These are phyloP conservation scores for Sebastes hubbsi DNA, from an alignment of 2,797 vertebrate species.

Conservation along the genomic window DNA sequence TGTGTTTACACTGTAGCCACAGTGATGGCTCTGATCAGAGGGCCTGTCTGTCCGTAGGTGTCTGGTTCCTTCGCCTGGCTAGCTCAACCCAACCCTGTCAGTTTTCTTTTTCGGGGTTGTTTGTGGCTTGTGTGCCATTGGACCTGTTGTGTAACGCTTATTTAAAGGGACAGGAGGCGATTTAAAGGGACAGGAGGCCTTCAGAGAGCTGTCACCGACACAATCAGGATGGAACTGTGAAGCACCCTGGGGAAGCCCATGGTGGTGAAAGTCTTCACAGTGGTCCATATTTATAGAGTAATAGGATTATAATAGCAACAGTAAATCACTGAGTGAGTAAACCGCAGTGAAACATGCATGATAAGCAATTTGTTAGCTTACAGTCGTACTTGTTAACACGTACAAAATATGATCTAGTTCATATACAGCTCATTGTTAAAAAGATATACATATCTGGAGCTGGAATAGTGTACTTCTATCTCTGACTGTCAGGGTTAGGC, in stretches of 20 bases:
- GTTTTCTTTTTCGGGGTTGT: conserved; percentile 73
- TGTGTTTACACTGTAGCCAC: conserved; percentile 60
- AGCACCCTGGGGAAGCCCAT: background rate
- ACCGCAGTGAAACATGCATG: background rate
- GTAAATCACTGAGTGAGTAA: background rate
- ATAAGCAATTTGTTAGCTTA: background rate
- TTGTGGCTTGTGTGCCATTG: conserved; percentile 77
- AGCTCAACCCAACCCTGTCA: conserved; percentile 64
- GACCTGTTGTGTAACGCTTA: conserved; percentile 84
- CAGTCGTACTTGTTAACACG: background rate
- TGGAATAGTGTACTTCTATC: background rate
- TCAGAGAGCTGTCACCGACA: conserved; percentile 33
- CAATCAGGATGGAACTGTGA: conserved; percentile 14
- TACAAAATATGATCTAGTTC: background rate
- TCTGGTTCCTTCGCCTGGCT: conserved; percentile 74
- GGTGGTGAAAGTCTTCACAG: background rate
- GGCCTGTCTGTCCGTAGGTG: conserved; percentile 66
- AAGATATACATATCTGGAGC: background rate
- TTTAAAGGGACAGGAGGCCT: conserved; percentile 81
- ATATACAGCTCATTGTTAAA: background rate
- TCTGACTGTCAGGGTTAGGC: background rate
- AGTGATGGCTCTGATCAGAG: conserved; percentile 68
- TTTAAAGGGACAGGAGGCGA: conserved; percentile 82
- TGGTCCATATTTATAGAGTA: background rate
- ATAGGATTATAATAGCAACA: background rate